Evolutionary conservation across 2,797 vertebrate genomes (phyloP).

Genomic region (Rachycentron canadum): DNA sequence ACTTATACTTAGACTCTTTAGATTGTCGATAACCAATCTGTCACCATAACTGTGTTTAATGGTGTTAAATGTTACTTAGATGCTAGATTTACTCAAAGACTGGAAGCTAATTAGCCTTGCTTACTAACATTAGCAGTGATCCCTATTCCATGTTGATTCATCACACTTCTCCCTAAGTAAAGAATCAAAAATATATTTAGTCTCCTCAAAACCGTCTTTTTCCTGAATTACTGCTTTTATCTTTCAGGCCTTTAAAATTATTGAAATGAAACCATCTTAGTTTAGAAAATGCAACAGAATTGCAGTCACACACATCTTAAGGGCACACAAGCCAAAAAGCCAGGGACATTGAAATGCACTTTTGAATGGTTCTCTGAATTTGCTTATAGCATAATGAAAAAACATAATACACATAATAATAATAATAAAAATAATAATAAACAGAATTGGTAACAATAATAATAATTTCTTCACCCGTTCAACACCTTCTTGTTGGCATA

Average conservation of each 20-base stretch:
- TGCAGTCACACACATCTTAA: neutral
- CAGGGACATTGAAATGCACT: neutral
- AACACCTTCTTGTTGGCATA: neutral
- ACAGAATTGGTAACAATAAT: neutral
- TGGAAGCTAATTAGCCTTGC: too few species aligned
- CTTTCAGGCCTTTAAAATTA: neutral
- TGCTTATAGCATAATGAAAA: neutral
- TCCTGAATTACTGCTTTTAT: neutral
- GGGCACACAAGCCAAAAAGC: neutral
- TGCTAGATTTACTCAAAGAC: neutral
- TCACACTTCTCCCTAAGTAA: too few species aligned
- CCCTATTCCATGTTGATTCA: too few species aligned
- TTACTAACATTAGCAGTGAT: too few species aligned
- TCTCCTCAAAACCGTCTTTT: neutral
- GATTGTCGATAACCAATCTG: neutral
- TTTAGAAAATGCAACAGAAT: neutral
- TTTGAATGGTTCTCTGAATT: neutral
- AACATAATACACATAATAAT: too few species aligned
- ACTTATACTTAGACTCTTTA: neutral
- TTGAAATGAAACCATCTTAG: neutral
- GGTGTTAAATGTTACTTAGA: conserved; percentile 7
- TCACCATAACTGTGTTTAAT: neutral
- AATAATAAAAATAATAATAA: too few species aligned
- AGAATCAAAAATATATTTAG: neutral
- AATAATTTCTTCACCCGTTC: neutral